Base-by-base conservation (phyloP, 2,888 invertebrate species). In the Melanophora roralis region DNA sequence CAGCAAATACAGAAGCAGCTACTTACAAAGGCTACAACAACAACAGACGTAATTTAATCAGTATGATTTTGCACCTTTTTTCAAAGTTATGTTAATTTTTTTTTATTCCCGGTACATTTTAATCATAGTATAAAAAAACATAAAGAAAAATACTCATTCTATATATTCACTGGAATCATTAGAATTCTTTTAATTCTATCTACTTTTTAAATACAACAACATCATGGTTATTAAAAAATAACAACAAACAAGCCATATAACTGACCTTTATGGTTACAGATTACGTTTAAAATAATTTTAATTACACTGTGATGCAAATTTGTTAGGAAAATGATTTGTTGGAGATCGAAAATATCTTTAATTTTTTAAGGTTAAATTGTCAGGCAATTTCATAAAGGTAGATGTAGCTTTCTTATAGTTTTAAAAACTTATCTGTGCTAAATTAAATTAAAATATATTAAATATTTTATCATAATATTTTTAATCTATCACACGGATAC, bases 21-120 rank as follows among this genome's bases (percentile, higher is more conserved):
- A 32, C 27, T 67, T 38, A 62, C 49, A 65, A 67, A 51, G 67
- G 60, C 67, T 59, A 51, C 73, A 73, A 65, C 34, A 78, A 57
- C 53, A 62, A 14, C 53, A 51, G 57, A 72, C 68, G 76, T 80
- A 80, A 80, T 76, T 76, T 76, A 62, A 80, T 80, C 76, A 64
- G 51, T 71, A 62, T 78, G 71, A 65, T 71, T 78, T 78, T 74
- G 53, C 60, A 71, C 60, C 75, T 71, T 65, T 57, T 73, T 77
- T 21, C 21, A 62, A n/a, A 23, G 40, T 16, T 67, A 8, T 36
- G 53, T 34, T 12, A 40, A 21, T 47, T 27, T 40, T 45, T 67
- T 68, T 38, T 12, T 68, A 57, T 62, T 72, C 64, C 57, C 60
- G 72, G 72, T 68, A 55, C 62, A 64, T 76, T 80, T 80, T 72